These are phyloP conservation scores for Motacilla tschutschensis DNA, from an alignment of 2,113 vertebrate genomes.

Conservation along the genomic window DNA sequence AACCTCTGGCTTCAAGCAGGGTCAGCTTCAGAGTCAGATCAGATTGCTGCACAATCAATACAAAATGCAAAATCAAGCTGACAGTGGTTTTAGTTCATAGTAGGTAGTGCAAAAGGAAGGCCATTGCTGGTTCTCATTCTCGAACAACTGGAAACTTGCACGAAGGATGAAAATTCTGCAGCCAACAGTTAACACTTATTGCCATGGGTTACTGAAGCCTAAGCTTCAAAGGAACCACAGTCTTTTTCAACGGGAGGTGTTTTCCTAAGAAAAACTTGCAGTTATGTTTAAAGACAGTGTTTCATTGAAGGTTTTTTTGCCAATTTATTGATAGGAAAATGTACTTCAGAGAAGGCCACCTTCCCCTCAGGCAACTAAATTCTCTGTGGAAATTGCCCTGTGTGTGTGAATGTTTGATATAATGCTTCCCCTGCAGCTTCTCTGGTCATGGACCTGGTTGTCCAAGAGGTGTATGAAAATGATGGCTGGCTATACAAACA, in stretches of 20 bases:
- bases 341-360: background rate
- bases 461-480: background rate
- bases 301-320: background rate
- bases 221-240: background rate
- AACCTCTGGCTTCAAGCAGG: background rate
- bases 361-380: background rate
- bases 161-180: slow-evolving; percentile 1
- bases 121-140: background rate
- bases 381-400: background rate
- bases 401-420: background rate
- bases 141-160: slow-evolving; percentile 2
- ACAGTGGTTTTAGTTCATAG: background rate
- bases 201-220: background rate
- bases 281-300: background rate
- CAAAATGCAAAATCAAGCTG: slow-evolving; percentile 29
- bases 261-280: background rate
- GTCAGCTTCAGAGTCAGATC: background rate
- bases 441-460: background rate
- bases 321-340: background rate
- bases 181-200: background rate
- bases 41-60: slow-evolving; percentile 31
- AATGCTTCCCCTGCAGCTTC: background rate
- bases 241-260: background rate
- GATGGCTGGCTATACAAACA: accelerated
- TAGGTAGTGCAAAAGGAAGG: background rate